Evolutionary conservation across 2,888 invertebrate genomes (phyloP).

Genomic region (Lepidochrysops patricia): DNA sequence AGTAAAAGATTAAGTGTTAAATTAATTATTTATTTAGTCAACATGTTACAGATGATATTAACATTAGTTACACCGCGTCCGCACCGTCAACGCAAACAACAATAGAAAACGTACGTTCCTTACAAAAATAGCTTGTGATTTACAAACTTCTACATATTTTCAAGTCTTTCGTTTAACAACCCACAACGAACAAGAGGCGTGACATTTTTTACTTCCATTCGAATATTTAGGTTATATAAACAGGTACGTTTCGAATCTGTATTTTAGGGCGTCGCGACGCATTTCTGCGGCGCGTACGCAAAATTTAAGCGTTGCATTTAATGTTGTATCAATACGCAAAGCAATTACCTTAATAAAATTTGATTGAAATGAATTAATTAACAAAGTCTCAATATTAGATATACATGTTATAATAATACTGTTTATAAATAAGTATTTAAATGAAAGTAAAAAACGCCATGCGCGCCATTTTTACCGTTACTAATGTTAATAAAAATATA

Average conservation of each 20-base stretch:
- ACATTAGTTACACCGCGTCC: conserved; percentile 35
- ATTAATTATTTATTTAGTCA: conserved; percentile 57
- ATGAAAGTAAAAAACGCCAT: not conserved
- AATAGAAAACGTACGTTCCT: conserved; percentile 46
- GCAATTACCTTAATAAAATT: too few relatives aligned
- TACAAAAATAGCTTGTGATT: conserved; percentile 56
- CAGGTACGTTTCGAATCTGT: too few relatives aligned
- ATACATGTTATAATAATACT: too few relatives aligned
- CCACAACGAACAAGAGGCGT: not conserved
- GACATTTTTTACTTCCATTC: not conserved
- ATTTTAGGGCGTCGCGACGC: not conserved
- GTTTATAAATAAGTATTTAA: not conserved
- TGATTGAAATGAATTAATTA: too few relatives aligned
- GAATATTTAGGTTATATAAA: too few relatives aligned
- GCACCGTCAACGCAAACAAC: conserved; percentile 31
- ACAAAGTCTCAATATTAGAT: too few relatives aligned
- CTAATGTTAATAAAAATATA: not conserved
- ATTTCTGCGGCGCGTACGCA: not conserved
- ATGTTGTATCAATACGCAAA: too few relatives aligned
- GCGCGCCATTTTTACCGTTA: not conserved
- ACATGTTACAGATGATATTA: conserved; percentile 44
- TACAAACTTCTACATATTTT: conserved; percentile 20
- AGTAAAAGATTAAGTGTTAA: conserved; percentile 21
- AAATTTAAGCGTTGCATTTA: not conserved
- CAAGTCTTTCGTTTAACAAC: conserved; percentile 7